Base-by-base conservation (phyloP, 1,140 invertebrate genomes). In the Dendroctonus valens region DNA sequence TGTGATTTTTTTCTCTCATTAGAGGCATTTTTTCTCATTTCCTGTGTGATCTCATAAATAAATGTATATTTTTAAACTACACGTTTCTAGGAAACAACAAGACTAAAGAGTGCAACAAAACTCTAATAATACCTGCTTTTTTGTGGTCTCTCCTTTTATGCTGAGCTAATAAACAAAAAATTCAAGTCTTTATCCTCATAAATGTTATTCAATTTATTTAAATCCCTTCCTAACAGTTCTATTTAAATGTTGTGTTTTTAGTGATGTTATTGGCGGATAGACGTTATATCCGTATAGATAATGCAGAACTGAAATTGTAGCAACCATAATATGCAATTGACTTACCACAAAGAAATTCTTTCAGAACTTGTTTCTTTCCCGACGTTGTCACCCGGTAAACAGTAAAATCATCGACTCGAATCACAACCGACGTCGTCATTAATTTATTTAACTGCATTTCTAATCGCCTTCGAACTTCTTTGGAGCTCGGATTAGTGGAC, bases 401-500 rank as follows among this genome's bases (percentile, higher is more conserved):
- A 0, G 87, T 89, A 70, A 95, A 92, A 76, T 98, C 93, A 71
- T 93, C 90, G 69, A 98, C 87, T 73, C 94, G 85, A 37, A 98
- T 81, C 37, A 98, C 86, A 12, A 94, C 85, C 80, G 94, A 97
- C 8, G 92, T 91, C 5, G 93, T 96, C 89, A 97, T 94, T 41
- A 98, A 77, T 78, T 94, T 94, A 3, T 89, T 86, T 44, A 93
- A 79, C 75, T 93, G 90, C 62, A 87, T 84, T 5, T 90, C 77
- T 15, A 92, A 85, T 61, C 84, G 82, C 62, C 85, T 87, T 73
- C 89, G 87, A 0, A 91, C 85, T 58, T 73, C 69, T 49, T 69
- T 72, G 38, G 73, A 69, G 63, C 55, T 71, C 6, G 59, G 51
- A 54, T 41, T 61, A 37, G n/a, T 26, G 15, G 58, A 9, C 12